phyloP scores from a whole-genome alignment of 2,797 vertebrate genomes.

The Synanceia verrucosa region DNA sequence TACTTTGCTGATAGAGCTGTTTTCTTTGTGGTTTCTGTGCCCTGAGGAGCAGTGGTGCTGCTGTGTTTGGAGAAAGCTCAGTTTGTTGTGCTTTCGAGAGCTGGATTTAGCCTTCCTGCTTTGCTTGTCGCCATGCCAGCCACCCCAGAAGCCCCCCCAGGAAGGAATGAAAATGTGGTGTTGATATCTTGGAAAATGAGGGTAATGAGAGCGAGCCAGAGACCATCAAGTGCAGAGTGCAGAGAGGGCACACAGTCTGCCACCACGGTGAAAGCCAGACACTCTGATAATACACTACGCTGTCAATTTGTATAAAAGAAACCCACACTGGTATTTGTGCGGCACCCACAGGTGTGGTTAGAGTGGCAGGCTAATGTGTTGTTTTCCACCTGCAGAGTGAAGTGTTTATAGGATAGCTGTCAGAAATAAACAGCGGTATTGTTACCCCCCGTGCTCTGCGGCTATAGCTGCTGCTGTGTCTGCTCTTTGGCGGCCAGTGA shows the following conservation, averaged over 20 bases:
- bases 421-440: conserved; percentile 29
- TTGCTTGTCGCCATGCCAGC: conserved; percentile 75
- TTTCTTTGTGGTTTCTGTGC: conserved; percentile 49
- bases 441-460: not conserved
- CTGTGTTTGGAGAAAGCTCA: conserved; percentile 68
- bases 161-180: conserved; percentile 67
- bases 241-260: conserved; percentile 18
- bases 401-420: conserved; percentile 50
- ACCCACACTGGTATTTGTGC: not conserved
- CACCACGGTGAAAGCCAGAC: not conserved
- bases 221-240: conserved; percentile 17
- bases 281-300: conserved; percentile 9
- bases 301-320: conserved; percentile 10
- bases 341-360: conserved; percentile 13
- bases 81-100: conserved; percentile 75
- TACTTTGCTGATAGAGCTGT: conserved; percentile 53
- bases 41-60: conserved; percentile 44
- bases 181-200: conserved; percentile 50
- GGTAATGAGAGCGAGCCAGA: conserved; percentile 7
- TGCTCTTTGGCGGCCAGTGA: conserved; percentile 3
- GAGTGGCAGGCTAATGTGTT: conserved; percentile 47
- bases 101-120: conserved; percentile 79
- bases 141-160: conserved; percentile 56
- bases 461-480: not conserved
- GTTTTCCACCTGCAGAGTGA: conserved; percentile 42